Conservation (phyloP, 2,888 invertebrate species). For the Drosophila mimetica region DNA sequence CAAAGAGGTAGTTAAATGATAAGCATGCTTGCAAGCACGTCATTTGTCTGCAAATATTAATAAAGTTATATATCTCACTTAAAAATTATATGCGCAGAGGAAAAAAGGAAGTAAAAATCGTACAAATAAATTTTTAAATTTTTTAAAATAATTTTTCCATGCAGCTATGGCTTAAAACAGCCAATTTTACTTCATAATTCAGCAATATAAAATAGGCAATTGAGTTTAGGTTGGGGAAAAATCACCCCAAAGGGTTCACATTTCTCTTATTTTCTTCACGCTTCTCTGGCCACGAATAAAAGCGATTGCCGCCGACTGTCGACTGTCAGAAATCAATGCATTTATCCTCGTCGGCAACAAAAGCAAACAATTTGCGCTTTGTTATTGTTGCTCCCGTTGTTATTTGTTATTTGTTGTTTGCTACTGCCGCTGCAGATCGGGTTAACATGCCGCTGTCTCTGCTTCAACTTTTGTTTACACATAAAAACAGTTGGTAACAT, state of each 20-base stretch:
- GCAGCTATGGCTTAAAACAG: neutral
- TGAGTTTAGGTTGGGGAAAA: constrained; percentile 29
- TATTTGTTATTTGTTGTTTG: constrained; percentile 23
- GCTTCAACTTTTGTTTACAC: constrained; percentile 13
- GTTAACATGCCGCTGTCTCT: constrained; percentile 19
- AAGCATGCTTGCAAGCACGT: no score
- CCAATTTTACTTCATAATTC: neutral
- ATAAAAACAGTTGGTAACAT: neutral
- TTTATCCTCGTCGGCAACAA: constrained; percentile 62
- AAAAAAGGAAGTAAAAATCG: no score
- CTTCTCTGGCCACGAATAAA: constrained; percentile 61
- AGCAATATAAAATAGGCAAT: constrained; percentile 18
- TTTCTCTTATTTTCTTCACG: constrained; percentile 58
- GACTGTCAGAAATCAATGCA: constrained; percentile 66
- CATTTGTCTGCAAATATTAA: no score
- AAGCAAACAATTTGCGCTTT: constrained; percentile 54
- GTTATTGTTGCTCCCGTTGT: constrained; percentile 37
- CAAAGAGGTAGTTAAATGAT: no score
- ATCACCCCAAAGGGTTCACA: constrained; percentile 58
- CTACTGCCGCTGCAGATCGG: constrained; percentile 22
- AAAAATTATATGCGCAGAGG: no score
- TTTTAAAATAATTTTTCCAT: no score
- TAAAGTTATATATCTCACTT: no score
- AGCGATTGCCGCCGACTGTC: constrained; percentile 47
- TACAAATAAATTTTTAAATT: no score